Percentiles rank a stretch among this genome's conserved stretches.
Conservation (phyloP, 2,888 invertebrate species). For the Monochamus alternatus region DNA sequence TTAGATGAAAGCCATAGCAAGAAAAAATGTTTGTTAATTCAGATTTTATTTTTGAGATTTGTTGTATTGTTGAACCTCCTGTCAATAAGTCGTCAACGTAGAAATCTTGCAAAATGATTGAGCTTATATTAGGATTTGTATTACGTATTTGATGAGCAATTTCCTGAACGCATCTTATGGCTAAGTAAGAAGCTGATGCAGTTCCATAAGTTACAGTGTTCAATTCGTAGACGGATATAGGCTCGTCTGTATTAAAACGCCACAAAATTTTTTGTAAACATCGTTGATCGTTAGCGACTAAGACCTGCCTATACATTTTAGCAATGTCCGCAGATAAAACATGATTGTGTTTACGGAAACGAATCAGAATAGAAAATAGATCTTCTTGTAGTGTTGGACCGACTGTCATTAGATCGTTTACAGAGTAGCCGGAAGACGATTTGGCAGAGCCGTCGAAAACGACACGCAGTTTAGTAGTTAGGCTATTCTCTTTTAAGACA, state of each 20-base stretch:
- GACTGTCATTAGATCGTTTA: conserved; percentile 16
- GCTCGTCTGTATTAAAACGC: not conserved
- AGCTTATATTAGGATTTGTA: not conserved
- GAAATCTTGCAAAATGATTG: conserved; percentile 8
- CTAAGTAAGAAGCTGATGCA: not conserved
- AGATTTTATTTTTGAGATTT: not conserved
- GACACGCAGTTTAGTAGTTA: not conserved
- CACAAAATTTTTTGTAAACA: conserved; percentile 5
- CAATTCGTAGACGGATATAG: not conserved
- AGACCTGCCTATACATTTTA: conserved; percentile 13
- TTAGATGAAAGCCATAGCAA: conserved; percentile 1
- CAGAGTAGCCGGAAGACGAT: conserved; percentile 1
- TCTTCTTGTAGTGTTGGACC: conserved; percentile 6
- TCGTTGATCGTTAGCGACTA: conserved; percentile 1
- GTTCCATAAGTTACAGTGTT: not conserved
- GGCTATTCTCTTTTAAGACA: conserved; percentile 3
- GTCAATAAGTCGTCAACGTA: conserved; percentile 24
- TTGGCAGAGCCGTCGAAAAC: conserved; percentile 19
- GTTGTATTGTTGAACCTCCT: not conserved
- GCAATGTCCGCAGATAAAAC: not conserved
- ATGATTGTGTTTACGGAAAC: not conserved
- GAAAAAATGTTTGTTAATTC: conserved; percentile 5
- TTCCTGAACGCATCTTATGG: not conserved
- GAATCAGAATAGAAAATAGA: not conserved
- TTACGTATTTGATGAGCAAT: not conserved